Evolutionary conservation across 2,888 invertebrate species (phyloP).

Genomic region (Globia sparganii): DNA sequence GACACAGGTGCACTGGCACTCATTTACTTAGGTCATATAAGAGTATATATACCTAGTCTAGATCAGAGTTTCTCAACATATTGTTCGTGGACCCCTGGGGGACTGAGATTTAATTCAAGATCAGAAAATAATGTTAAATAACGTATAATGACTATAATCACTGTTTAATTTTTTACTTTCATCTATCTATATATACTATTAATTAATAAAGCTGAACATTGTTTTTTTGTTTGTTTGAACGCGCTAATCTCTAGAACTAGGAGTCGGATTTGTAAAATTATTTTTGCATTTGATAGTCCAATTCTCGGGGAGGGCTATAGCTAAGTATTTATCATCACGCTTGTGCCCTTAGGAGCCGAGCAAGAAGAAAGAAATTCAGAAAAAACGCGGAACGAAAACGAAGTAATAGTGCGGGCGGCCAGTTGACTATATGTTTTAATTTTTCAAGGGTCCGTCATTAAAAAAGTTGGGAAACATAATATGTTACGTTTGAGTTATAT

Average conservation of each 20-base stretch:
- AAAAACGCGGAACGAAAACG: too few species aligned
- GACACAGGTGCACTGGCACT: constrained; percentile 53
- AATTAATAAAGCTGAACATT: too few species aligned
- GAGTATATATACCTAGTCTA: background rate
- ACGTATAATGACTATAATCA: background rate
- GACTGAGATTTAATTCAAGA: background rate
- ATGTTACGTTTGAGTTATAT: constrained; percentile 20
- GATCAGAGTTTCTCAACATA: constrained; percentile 17
- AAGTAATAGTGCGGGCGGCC: too few species aligned
- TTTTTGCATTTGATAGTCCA: too few species aligned
- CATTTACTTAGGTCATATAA: constrained; percentile 45
- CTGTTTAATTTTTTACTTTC: background rate
- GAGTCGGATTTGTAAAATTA: too few species aligned
- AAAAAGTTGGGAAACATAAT: constrained; percentile 24
- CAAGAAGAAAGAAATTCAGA: too few species aligned
- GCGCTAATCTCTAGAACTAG: too few species aligned
- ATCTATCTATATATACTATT: too few species aligned
- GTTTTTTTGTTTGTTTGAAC: too few species aligned
- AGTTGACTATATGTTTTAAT: background rate
- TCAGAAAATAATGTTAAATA: background rate
- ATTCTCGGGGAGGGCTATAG: too few species aligned
- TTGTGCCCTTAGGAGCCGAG: too few species aligned
- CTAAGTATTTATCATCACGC: too few species aligned
- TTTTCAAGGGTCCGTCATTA: background rate
- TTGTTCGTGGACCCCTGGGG: background rate